Evolutionary conservation across 2,113 vertebrate genomes (phyloP), one percentile per base, ranked within the genome.

Genomic region (Neogale vison): DNA sequence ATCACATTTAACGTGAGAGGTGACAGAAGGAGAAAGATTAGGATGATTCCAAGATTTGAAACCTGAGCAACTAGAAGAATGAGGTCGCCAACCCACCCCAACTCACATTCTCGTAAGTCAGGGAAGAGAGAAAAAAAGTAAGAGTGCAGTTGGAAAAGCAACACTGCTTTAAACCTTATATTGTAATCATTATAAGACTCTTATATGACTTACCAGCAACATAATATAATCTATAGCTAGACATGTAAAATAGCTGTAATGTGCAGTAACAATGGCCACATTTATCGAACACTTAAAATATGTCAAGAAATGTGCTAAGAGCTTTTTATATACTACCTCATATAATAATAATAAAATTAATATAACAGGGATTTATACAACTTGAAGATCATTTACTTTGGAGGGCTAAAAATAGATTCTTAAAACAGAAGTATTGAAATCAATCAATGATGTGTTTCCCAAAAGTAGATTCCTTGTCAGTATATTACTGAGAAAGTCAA

Each of bases 141-240:
- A 93, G 23, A 82, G 36, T 9, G 4, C 39, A 85, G 34, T 52
- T n/a, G 42, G 50, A 57, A 86, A 96, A 81, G 31, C 42, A 89
- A 0, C 15, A 13, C 2, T 12, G 17, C 71, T 95, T 88, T 88
- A 77, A 52, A 65, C 24, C 47, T 29, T 77, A 36, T 57, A 72
- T 45, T 31, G 88, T 29, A 45, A 71, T 4, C 42, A 81, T 1
- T 47, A 0, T 10, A 47, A 61, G 67, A 74, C 23, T 85, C 31
- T 89, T 65, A 87, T 91, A 81, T 76, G 36, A 93, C 57, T 84
- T 45, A 90, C 15, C 36, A n/a, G 69, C 90, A 94, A 85, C 34
- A 47, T 47, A 85, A 23, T 29, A 80, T 10, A 67, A 20, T 63
- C 50, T 71, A 81, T 29, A 84, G 42, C 81, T 57, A 63, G 59